phyloP scores from a whole-genome alignment of 2,797 vertebrate genomes.

The Eulemur mongoz region DNA sequence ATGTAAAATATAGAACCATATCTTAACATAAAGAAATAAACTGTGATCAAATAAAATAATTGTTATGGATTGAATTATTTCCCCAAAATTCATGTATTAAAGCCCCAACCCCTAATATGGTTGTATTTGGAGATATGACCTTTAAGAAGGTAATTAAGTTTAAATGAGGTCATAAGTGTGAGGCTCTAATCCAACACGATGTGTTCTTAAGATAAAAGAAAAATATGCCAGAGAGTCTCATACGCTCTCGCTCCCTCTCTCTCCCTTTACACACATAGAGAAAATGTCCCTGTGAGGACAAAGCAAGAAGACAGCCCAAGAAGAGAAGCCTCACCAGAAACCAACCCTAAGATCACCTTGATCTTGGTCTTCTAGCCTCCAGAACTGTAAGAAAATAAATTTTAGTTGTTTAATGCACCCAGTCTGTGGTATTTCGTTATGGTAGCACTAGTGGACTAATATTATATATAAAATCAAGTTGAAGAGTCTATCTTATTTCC shows the following conservation, averaged over 20 bases:
- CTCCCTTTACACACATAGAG: neutral
- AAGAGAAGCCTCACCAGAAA: neutral
- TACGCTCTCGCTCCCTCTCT: neutral
- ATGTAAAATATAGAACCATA: neutral
- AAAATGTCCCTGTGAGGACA: neutral
- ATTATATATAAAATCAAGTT: neutral
- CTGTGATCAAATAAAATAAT: neutral
- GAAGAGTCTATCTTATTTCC: neutral
- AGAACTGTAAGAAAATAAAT: neutral
- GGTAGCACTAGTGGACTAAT: neutral
- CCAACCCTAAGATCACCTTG: neutral
- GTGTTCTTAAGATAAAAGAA: neutral
- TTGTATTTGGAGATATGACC: neutral
- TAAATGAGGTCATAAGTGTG: neutral
- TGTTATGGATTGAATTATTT: neutral
- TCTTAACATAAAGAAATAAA: neutral
- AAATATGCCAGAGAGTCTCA: neutral
- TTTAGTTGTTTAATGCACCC: neutral
- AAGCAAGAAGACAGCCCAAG: neutral
- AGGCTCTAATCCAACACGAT: neutral
- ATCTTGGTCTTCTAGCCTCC: neutral
- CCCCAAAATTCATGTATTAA: neutral
- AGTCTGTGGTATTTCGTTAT: neutral
- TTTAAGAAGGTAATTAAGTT: neutral
- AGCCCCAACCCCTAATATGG: rapidly evolving